Conservation (phyloP, 2,113 vertebrate genomes). For the Austrofundulus limnaeus region DNA sequence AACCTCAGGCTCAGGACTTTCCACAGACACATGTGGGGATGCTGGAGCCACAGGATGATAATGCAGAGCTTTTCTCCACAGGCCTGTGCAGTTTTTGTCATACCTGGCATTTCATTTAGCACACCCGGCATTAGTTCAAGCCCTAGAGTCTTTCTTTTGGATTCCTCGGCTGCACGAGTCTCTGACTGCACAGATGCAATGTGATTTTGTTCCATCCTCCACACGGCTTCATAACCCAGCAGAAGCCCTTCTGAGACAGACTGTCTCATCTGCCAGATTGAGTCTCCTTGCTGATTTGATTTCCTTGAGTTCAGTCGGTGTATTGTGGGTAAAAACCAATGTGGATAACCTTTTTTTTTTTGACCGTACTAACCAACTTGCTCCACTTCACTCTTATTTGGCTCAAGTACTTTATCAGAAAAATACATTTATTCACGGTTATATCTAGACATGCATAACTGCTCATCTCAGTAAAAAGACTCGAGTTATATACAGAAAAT, state of each 20-base stretch:
- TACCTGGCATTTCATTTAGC: constrained; percentile 39
- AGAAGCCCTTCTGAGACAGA: neutral
- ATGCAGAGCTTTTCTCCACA: constrained; percentile 33
- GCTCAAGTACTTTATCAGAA: neutral
- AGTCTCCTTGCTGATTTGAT: neutral
- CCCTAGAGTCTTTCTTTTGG: constrained; percentile 12
- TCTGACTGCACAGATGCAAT: neutral
- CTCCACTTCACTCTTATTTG: neutral
- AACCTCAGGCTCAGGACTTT: constrained; percentile 33
- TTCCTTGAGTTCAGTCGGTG: neutral
- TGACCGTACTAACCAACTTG: neutral
- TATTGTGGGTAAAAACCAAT: neutral
- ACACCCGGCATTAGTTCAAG: constrained; percentile 14
- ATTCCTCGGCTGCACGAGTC: neutral
- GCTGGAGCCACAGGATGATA: constrained; percentile 24
- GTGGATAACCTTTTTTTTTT: neutral
- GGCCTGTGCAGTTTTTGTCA: constrained; percentile 13
- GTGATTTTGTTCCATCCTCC: neutral
- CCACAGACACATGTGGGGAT: constrained; percentile 3
- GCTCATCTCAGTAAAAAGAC: neutral
- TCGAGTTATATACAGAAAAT: neutral
- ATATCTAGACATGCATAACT: neutral
- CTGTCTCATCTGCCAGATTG: neutral
- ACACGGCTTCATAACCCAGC: neutral
- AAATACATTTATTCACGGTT: neutral